Conservation (phyloP, 2,797 vertebrate species). For the Amblyraja radiata region DNA sequence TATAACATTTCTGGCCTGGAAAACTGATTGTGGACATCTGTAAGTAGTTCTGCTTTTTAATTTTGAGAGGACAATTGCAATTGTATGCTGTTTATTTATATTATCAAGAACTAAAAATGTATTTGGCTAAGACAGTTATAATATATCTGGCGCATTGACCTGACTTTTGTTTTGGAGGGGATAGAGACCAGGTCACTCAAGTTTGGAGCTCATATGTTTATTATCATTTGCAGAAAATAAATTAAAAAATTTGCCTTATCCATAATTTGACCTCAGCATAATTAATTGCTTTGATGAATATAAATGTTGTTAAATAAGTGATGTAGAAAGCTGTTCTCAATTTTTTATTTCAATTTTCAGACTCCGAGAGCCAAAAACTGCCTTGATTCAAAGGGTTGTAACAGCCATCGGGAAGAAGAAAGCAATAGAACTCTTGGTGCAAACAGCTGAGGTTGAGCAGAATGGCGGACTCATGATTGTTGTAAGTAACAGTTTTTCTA, state of each 20-base stretch:
- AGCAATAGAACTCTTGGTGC: conserved; percentile 81
- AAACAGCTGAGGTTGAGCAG: conserved; percentile 84
- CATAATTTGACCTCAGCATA: not conserved
- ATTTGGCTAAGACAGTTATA: too few species aligned
- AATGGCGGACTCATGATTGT: conserved; percentile 81
- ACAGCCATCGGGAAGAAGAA: conserved; percentile 73
- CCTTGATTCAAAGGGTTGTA: conserved; percentile 80
- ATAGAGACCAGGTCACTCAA: not conserved
- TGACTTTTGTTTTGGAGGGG: not conserved
- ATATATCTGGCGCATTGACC: not conserved
- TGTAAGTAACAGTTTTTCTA: conserved; percentile 56
- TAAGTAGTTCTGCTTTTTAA: not conserved
- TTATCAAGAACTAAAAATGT: not conserved
- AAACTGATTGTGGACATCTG: not conserved
- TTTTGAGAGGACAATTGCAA: not conserved
- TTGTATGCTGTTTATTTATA: not conserved
- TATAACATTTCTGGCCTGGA: not conserved
- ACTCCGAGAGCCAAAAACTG: conserved; percentile 85
- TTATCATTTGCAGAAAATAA: not conserved
- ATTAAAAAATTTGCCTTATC: not conserved
- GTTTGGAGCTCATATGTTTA: not conserved
- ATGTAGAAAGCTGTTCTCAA: not conserved
- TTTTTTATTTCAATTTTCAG: conserved; percentile 46
- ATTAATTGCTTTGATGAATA: not conserved
- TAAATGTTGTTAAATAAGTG: not conserved